These are phyloP conservation scores for Pseudomyrmex dendroicus DNA, from an alignment of 1,140 invertebrate genomes.

Conservation along the genomic window DNA sequence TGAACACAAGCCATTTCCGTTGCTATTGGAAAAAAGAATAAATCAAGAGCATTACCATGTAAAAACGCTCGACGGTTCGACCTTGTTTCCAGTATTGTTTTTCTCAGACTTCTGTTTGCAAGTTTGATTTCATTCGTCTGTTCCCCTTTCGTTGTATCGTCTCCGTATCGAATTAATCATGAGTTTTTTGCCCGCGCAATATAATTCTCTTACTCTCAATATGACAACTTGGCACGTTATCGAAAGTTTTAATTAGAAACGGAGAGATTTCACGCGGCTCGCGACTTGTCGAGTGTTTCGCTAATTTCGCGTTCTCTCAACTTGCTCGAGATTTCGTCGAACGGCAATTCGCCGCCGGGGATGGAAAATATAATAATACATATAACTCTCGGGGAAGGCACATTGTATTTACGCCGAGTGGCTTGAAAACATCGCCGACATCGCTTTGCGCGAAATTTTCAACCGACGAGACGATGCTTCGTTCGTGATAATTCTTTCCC, in stretches of 20 bases:
- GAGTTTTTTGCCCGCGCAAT: slow-evolving; percentile 13
- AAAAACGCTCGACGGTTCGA: not conserved
- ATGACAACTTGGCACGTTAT: slow-evolving; percentile 21
- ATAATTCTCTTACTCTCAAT: slow-evolving; percentile 30
- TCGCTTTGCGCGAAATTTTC: slow-evolving; percentile 39
- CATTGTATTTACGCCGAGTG: not conserved
- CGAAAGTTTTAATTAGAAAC: slow-evolving; percentile 71
- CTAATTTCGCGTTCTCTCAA: slow-evolving; percentile 24
- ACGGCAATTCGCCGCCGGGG: not conserved
- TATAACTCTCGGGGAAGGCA: slow-evolving; percentile 35
- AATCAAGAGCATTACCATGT: not conserved
- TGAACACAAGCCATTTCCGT: not conserved
- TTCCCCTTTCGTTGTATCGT: not conserved
- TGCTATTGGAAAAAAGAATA: not conserved
- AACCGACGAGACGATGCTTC: not conserved
- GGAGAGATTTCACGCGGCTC: slow-evolving; percentile 23
- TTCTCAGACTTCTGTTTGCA: not conserved
- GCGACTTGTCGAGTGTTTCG: slow-evolving; percentile 9
- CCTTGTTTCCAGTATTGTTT: not conserved
- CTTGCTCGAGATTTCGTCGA: slow-evolving; percentile 46
- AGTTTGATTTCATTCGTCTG: not conserved
- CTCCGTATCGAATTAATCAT: slow-evolving; percentile 6
- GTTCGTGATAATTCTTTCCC: slow-evolving; percentile 28
- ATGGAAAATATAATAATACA: slow-evolving; percentile 29
- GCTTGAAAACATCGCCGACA: slow-evolving; percentile 17